Percentiles rank a stretch among this genome's conserved stretches.
phyloP scores from a whole-genome alignment of 2,888 invertebrate species.

The Eubasilissa splendida region DNA sequence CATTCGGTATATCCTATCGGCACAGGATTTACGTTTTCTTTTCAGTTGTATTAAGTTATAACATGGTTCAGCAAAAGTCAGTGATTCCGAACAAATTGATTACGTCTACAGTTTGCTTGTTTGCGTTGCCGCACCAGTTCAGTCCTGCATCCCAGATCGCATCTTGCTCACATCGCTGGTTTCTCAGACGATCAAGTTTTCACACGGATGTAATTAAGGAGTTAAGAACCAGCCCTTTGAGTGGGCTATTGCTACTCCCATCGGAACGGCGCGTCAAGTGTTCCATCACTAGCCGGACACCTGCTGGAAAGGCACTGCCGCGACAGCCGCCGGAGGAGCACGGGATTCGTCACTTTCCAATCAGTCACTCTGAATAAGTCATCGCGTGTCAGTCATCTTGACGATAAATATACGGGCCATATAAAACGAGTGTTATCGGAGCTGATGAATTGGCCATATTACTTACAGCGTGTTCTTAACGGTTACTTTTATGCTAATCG shows the following conservation, averaged over 20 bases:
- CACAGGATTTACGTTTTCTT: too few species aligned
- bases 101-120: not conserved
- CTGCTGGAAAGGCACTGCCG: not conserved
- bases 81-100: not conserved
- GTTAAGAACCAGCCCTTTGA: constrained; percentile 17
- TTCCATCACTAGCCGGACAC: not conserved
- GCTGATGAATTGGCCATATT: too few species aligned
- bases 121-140: not conserved
- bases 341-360: not conserved
- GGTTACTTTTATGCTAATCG: too few species aligned
- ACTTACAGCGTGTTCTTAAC: too few species aligned
- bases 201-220: constrained; percentile 20
- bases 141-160: not conserved
- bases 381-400: too few species aligned
- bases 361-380: not conserved
- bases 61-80: too few species aligned
- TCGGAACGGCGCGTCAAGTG: not conserved
- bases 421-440: too few species aligned
- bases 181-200: constrained; percentile 30
- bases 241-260: not conserved
- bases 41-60: too few species aligned
- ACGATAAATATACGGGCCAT: too few species aligned
- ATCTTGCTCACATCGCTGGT: not conserved
- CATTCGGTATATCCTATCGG: too few species aligned
- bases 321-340: not conserved